Evolutionary conservation across 2,797 vertebrate genomes (phyloP).

Genomic region (Sciaenops ocellatus): DNA sequence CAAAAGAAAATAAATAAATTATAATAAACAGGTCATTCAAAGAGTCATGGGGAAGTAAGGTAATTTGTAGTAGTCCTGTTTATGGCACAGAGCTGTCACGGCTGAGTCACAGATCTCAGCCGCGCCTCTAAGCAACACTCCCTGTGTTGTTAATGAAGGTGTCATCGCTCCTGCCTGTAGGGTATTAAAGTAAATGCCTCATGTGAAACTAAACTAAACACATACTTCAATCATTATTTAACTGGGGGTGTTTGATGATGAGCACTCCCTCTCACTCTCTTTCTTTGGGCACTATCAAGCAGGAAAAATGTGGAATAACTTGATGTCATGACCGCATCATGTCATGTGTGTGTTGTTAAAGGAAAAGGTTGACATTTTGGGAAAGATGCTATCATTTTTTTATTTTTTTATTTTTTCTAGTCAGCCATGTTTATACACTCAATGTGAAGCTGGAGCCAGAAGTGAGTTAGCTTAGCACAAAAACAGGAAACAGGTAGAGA

Average conservation of each 20-base stretch:
- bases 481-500: no score
- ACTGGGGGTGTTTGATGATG: neutral
- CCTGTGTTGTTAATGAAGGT: constrained; percentile 25
- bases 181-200: constrained; percentile 45
- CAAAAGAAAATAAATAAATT: neutral
- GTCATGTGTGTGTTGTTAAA: neutral
- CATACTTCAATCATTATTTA: constrained; percentile 20
- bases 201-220: constrained; percentile 37
- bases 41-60: neutral
- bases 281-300: neutral
- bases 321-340: neutral
- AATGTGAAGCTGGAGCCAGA: neutral
- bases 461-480: neutral
- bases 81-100: constrained; percentile 14
- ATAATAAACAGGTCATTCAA: neutral
- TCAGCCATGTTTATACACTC: no score
- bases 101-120: constrained; percentile 63
- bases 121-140: constrained; percentile 48
- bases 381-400: neutral
- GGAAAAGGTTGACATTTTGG: neutral
- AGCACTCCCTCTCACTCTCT: neutral
- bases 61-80: constrained; percentile 19
- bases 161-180: constrained; percentile 52
- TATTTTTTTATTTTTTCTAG: neutral
- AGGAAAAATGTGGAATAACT: neutral